phyloP scores from a whole-genome alignment of 2,797 vertebrate species.

The Tenualosa ilisha region DNA sequence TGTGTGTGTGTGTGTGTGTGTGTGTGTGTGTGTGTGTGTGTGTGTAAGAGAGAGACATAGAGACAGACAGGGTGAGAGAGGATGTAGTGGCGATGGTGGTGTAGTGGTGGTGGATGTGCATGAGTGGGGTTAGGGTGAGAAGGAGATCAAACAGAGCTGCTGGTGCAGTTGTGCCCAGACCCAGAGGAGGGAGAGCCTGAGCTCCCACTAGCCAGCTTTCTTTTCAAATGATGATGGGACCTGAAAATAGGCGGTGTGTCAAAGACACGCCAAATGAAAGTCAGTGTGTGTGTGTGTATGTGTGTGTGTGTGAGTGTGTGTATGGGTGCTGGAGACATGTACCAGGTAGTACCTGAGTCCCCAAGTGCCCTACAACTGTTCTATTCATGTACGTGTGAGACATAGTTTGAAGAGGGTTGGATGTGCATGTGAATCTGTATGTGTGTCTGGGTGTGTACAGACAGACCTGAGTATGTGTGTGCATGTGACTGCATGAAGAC shows the following conservation, averaged over 20 bases:
- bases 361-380: neutral
- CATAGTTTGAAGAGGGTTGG: constrained; percentile 8
- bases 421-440: neutral
- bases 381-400: neutral
- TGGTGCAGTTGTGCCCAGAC: neutral
- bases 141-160: neutral
- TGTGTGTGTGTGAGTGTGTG: neutral
- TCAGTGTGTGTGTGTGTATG: neutral
- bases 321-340: neutral
- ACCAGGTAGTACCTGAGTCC: no score
- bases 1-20: neutral
- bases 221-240: neutral
- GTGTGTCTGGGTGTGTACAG: neutral
- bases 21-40: neutral
- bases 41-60: constrained; percentile 34
- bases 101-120: neutral
- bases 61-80: constrained; percentile 50
- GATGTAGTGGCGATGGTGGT: neutral
- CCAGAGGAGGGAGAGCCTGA: neutral
- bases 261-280: neutral
- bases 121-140: neutral
- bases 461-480: neutral
- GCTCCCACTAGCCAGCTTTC: neutral
- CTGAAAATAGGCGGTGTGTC: neutral
- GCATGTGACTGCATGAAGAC: neutral